These are phyloP conservation scores for Plodia interpunctella DNA, from an alignment of 1,140 invertebrate genomes.

Conservation along the genomic window DNA sequence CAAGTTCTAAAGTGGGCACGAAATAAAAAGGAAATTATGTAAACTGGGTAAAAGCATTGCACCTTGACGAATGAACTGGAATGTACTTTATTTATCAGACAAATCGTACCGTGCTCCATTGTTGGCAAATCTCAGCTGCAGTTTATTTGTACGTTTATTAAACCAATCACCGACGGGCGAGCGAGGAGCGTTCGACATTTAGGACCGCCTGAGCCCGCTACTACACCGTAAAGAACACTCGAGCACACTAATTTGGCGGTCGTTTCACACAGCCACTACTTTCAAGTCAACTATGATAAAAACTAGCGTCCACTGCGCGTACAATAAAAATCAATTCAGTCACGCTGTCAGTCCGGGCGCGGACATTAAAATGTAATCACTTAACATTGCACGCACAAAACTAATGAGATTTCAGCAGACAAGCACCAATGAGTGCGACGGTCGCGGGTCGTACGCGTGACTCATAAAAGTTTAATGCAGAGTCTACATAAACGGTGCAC, in stretches of 20 bases:
- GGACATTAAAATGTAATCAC: constrained; percentile 70
- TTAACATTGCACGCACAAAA: constrained; percentile 68
- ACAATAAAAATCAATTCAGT: constrained; percentile 49
- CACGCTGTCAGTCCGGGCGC: constrained; percentile 39
- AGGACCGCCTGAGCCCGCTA: constrained; percentile 24
- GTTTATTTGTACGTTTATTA: constrained; percentile 55
- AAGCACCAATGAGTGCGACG: constrained; percentile 64
- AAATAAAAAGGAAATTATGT: constrained; percentile 1
- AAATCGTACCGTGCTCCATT: constrained; percentile 63
- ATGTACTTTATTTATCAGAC: neutral
- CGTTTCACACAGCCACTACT: constrained; percentile 40
- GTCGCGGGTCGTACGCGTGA: constrained; percentile 52
- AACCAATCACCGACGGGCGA: constrained; percentile 64
- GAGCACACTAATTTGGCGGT: constrained; percentile 32
- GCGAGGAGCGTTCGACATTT: constrained; percentile 60
- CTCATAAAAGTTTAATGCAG: constrained; percentile 48
- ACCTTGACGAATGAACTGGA: constrained; percentile 12
- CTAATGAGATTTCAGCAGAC: constrained; percentile 70
- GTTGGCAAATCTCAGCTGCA: constrained; percentile 52
- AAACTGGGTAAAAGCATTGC: constrained; percentile 13
- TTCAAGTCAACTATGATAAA: constrained; percentile 42
- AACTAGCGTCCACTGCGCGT: constrained; percentile 31
- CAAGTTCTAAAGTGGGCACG: neutral
- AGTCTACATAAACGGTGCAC: constrained; percentile 30
- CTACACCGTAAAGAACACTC: constrained; percentile 38